These are phyloP conservation scores for Rhagoletis pomonella DNA, from an alignment of 1,140 invertebrate species.

Conservation along the genomic window DNA sequence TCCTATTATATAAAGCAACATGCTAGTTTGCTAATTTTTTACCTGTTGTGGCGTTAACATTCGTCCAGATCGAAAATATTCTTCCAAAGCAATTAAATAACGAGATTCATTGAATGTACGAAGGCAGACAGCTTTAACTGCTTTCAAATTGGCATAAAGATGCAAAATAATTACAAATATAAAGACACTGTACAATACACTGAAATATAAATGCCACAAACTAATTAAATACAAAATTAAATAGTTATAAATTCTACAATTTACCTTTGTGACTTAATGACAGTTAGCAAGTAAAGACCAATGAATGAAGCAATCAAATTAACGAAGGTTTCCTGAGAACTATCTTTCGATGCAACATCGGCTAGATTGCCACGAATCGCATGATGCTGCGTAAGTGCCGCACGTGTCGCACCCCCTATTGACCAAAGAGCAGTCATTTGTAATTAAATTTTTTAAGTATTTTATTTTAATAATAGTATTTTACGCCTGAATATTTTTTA, in stretches of 20 bases:
- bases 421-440: not conserved
- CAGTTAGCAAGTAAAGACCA: conserved; percentile 84
- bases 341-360: conserved; percentile 96
- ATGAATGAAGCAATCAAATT: conserved; percentile 89
- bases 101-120: conserved; percentile 87
- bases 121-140: conserved; percentile 84
- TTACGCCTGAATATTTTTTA: conserved; percentile 18
- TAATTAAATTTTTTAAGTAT: no score
- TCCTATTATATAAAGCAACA: not conserved
- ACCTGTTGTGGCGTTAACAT: conserved; percentile 75
- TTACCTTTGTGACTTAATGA: conserved; percentile 78
- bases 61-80: conserved; percentile 77
- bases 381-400: conserved; percentile 94
- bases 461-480: not conserved
- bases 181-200: conserved; percentile 82
- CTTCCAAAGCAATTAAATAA: conserved; percentile 80
- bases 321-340: conserved; percentile 96
- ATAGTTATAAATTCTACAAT: conserved; percentile 54
- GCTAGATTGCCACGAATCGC: conserved; percentile 92
- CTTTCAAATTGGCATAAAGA: conserved; percentile 89
- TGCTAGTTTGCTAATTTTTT: not conserved
- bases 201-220: conserved; percentile 69
- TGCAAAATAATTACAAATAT: conserved; percentile 86
- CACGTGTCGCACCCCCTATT: conserved; percentile 87
- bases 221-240: not conserved